phyloP scores from a whole-genome alignment of 2,113 vertebrate species.

The Brachionichthys hirsutus region DNA sequence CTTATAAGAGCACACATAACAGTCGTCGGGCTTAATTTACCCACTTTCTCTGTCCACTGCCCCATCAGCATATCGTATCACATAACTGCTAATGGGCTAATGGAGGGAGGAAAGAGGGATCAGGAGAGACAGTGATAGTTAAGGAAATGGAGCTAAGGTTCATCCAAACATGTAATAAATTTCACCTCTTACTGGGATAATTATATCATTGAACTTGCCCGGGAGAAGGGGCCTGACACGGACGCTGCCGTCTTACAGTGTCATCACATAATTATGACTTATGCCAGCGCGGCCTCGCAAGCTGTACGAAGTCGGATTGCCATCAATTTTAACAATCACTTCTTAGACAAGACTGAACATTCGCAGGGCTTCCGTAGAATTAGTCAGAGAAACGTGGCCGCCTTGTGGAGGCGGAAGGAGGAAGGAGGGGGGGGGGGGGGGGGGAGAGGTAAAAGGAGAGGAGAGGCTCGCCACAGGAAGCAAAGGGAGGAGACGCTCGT shows the following conservation, averaged over 20 bases:
- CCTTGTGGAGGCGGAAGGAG: constrained; percentile 16
- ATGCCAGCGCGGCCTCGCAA: constrained; percentile 68
- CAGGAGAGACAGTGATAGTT: constrained; percentile 53
- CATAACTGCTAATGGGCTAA: constrained; percentile 76
- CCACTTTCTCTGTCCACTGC: constrained; percentile 70
- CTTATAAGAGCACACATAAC: constrained; percentile 67
- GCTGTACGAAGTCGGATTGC: constrained; percentile 75
- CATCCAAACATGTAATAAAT: constrained; percentile 82
- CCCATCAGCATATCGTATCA: constrained; percentile 77
- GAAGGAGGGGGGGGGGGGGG: background rate
- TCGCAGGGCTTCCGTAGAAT: constrained; percentile 49
- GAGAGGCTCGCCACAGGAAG: constrained; percentile 3
- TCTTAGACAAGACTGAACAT: constrained; percentile 68
- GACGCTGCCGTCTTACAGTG: constrained; percentile 63
- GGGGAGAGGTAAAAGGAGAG: constrained; percentile 1
- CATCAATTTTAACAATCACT: constrained; percentile 80
- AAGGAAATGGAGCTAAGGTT: constrained; percentile 76
- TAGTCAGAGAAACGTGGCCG: constrained; percentile 53
- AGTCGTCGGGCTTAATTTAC: constrained; percentile 77
- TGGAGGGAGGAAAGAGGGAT: constrained; percentile 47
- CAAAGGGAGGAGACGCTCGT: background rate
- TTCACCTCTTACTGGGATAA: constrained; percentile 75
- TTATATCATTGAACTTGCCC: constrained; percentile 74
- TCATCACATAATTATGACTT: constrained; percentile 81
- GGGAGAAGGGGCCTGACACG: constrained; percentile 56